Evolutionary conservation across 2,797 vertebrate genomes (phyloP).

Genomic region (Sitta carolinensis): DNA sequence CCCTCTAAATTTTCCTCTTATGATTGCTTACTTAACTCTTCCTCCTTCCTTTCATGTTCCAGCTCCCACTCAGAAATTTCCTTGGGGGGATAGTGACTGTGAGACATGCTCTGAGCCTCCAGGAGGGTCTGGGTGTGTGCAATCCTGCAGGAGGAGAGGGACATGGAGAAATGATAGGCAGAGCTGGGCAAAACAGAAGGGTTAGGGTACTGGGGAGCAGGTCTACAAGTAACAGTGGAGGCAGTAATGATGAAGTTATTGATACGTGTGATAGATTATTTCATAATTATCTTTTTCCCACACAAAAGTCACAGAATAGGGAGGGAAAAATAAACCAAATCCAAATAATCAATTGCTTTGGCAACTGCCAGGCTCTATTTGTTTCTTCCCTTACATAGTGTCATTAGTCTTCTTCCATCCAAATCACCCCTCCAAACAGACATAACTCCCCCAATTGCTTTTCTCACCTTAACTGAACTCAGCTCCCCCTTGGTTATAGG

Average conservation of each 20-base stretch:
- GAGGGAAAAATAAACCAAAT: background rate
- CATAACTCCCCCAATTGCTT: background rate
- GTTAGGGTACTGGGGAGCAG: background rate
- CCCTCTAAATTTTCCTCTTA: background rate
- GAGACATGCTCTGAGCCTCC: accelerated
- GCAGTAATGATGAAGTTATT: background rate
- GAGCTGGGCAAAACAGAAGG: background rate
- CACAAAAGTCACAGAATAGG: background rate
- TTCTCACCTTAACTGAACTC: conserved; percentile 44
- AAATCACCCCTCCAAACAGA: background rate
- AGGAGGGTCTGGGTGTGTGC: background rate
- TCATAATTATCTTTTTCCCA: background rate
- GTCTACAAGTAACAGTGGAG: background rate
- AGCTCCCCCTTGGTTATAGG: conserved; percentile 5
- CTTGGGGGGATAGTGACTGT: background rate
- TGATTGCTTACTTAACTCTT: background rate
- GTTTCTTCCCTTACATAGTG: background rate
- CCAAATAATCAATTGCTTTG: background rate
- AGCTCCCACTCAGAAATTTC: background rate
- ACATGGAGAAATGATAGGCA: background rate
- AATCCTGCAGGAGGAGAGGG: background rate
- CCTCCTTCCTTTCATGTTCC: background rate
- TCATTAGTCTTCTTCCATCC: background rate
- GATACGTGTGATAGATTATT: background rate
- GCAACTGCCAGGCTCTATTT: background rate